phyloP scores from a whole-genome alignment of 2,797 vertebrate genomes.

The Acanthis flammea region DNA sequence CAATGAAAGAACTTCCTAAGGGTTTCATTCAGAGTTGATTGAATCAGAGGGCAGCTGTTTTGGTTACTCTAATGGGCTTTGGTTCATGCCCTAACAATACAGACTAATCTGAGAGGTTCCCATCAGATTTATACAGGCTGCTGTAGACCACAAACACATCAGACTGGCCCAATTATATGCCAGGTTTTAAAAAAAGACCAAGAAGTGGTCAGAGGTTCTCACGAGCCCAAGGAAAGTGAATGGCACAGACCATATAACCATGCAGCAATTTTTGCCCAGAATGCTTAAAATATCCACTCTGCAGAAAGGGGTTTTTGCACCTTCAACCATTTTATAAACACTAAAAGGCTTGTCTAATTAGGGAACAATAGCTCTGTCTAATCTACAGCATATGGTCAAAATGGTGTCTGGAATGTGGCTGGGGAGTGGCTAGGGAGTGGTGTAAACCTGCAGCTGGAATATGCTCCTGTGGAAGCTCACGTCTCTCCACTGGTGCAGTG shows the following conservation, averaged over 20 bases:
- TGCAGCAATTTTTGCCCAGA: not conserved
- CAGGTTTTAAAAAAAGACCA: not conserved
- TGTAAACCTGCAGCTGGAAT: not conserved
- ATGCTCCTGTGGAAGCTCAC: fast-evolving
- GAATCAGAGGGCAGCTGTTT: not conserved
- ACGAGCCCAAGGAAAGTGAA: not conserved
- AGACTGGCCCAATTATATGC: not conserved
- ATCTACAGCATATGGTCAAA: not conserved
- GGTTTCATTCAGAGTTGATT: not conserved
- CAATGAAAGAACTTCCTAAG: not conserved
- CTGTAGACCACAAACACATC: not conserved
- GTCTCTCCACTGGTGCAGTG: not conserved
- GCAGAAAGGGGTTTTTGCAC: not conserved
- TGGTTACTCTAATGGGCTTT: not conserved
- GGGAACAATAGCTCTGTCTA: not conserved
- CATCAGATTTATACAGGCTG: not conserved
- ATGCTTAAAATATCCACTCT: not conserved
- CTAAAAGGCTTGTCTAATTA: not conserved
- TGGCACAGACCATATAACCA: not conserved
- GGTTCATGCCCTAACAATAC: not conserved
- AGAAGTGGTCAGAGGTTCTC: not conserved
- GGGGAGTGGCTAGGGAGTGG: not conserved
- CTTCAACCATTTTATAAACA: not conserved
- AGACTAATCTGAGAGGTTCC: not conserved
- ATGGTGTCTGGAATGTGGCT: not conserved